Base-by-base conservation (phyloP, 2,797 vertebrate species). In the Coluber constrictor region DNA sequence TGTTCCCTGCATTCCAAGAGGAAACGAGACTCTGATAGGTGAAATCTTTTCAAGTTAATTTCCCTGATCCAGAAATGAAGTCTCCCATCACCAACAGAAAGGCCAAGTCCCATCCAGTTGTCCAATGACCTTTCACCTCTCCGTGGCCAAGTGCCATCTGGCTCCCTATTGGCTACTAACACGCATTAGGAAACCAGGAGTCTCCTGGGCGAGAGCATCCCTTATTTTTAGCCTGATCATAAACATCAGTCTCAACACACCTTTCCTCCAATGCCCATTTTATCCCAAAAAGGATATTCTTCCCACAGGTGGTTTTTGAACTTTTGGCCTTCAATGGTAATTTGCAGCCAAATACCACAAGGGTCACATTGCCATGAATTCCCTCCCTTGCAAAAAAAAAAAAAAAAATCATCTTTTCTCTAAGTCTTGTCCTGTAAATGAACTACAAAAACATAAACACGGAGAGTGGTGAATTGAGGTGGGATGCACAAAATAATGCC, bases 41-140 rank as follows among this genome's bases (percentile, higher is more conserved):
- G 96, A 97, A 96, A 91, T 43, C 88, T 95, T 96, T 97, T 97
- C 94, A 94, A 97, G 95, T 97, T 97, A 96, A 97, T 94, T 96
- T 95, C 94, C 95, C 97, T 93, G 95, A 96, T 96, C 96, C 96
- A 97, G 96, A 98, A 98, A 97, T 97, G 97, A 97, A 97, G 93
- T 90, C 95, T 96, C 95, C 96, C 95, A 95, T 96, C 95, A 93
- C 95, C 95, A 96, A 95, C 74, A 96, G 95, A 94, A 94, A 96
- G 95, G 96, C 97, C 95, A 96, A 96, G 96, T 96, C 92, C 94
- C 95, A 95, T 96, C 96, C 97, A 97, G 97, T 98, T 98, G 97
- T 97, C 97, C 97, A 95, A 88, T 96, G 96, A 90, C 96, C 97
- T 98, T 96, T 90, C 93, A 96, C 97, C 97, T 97, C 60, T 61